Evolutionary conservation across 2,797 vertebrate genomes (phyloP).

Genomic region (Anabacerthia variegaticeps): DNA sequence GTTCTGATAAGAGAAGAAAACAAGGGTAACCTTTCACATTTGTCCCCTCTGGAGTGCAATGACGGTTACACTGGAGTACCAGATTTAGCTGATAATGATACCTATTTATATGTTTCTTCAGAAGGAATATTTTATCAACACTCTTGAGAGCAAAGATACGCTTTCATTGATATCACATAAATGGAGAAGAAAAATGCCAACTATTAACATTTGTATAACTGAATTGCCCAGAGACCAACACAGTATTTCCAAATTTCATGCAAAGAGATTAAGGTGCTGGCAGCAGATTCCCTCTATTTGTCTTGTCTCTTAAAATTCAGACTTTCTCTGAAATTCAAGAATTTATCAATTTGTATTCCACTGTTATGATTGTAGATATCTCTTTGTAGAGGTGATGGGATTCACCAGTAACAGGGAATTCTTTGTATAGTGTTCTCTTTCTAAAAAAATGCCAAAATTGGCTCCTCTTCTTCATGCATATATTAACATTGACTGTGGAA

Average conservation of each 20-base stretch:
- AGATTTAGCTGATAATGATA: background rate
- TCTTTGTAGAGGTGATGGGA: background rate
- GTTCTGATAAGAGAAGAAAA: background rate
- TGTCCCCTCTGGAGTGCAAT: background rate
- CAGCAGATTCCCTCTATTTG: background rate
- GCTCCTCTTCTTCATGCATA: background rate
- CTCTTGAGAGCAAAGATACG: background rate
- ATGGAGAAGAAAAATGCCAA: background rate
- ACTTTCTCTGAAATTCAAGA: background rate
- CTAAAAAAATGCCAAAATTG: background rate
- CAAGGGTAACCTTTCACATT: background rate
- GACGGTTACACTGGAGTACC: background rate
- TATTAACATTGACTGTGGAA: slow-evolving; percentile 3
- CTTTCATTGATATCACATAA: background rate
- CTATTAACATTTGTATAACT: background rate
- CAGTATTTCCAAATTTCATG: background rate
- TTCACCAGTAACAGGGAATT: slow-evolving; percentile 11
- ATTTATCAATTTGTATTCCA: background rate
- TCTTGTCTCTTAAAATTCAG: background rate
- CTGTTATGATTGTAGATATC: background rate
- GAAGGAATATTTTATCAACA: background rate
- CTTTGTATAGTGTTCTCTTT: background rate
- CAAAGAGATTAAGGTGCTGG: background rate
- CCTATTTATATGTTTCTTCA: background rate
- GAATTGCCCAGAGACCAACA: background rate